Conservation (phyloP, 2,797 vertebrate genomes). For the Odontamblyopus lacepedii region DNA sequence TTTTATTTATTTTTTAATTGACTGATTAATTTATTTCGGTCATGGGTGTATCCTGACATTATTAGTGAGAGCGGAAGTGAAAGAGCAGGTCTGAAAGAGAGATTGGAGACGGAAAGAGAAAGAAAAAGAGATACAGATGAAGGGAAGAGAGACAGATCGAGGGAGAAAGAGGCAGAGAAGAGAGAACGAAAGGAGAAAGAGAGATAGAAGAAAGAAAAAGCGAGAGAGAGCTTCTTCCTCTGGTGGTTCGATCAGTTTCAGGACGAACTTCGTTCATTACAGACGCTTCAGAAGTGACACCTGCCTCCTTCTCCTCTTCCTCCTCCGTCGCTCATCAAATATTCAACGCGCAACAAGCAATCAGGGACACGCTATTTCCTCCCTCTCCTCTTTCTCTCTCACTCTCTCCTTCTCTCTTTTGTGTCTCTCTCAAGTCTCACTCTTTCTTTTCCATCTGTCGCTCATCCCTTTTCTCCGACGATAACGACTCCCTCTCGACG, state of each 20-base stretch:
- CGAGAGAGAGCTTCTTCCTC: not conserved
- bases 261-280: slow-evolving; percentile 2
- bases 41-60: no score
- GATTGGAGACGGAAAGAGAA: not conserved
- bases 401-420: not conserved
- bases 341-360: slow-evolving; percentile 19
- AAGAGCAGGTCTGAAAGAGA: not conserved
- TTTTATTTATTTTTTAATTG: no score
- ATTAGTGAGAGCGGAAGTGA: not conserved
- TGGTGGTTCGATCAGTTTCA: not conserved
- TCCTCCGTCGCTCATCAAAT: not conserved
- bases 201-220: not conserved
- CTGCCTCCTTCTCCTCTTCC: not conserved
- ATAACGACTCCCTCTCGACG: no score
- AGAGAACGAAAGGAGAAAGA: not conserved
- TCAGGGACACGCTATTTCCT: slow-evolving; percentile 16
- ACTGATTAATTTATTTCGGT: no score
- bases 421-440: not conserved
- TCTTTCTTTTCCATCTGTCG: no score
- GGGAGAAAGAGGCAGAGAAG: not conserved
- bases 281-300: slow-evolving; percentile 1
- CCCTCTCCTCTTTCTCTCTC: not conserved
- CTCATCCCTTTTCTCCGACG: no score
- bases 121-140: no score
- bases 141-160: no score